Evolutionary conservation across 2,797 vertebrate species (phyloP).

Genomic region (Leucoraja ocellata): DNA sequence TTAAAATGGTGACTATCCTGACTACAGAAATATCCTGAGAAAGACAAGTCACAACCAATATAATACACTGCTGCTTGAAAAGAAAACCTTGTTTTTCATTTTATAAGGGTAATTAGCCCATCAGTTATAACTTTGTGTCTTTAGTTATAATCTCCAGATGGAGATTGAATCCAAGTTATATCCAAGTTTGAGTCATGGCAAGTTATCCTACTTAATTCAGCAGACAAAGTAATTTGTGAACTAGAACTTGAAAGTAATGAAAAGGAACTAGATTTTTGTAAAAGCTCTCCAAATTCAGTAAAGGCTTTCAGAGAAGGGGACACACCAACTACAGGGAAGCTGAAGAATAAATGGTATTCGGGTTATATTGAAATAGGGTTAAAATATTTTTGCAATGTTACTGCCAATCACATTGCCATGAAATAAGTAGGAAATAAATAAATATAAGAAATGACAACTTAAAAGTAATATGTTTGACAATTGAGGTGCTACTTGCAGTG

Average conservation of each 20-base stretch:
- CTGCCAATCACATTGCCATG: background rate
- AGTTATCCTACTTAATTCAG: background rate
- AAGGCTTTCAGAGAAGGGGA: background rate
- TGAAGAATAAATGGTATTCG: background rate
- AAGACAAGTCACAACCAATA: background rate
- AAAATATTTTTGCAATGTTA: background rate
- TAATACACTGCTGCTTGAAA: background rate
- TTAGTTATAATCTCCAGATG: background rate
- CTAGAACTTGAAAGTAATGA: background rate
- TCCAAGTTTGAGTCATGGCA: background rate
- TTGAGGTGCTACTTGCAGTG: background rate
- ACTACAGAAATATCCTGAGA: background rate
- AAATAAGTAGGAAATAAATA: background rate
- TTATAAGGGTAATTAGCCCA: background rate
- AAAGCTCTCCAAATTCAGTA: background rate
- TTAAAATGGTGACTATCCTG: slow-evolving; percentile 40
- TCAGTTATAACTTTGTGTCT: background rate
- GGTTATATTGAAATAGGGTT: background rate
- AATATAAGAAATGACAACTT: background rate
- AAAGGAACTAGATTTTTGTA: background rate
- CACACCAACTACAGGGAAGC: background rate
- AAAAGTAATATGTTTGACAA: background rate
- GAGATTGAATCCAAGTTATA: background rate
- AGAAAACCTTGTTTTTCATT: background rate
- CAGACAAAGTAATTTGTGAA: background rate